Conservation (phyloP, 2,888 invertebrate genomes). For the Ennomos fuscantarius region DNA sequence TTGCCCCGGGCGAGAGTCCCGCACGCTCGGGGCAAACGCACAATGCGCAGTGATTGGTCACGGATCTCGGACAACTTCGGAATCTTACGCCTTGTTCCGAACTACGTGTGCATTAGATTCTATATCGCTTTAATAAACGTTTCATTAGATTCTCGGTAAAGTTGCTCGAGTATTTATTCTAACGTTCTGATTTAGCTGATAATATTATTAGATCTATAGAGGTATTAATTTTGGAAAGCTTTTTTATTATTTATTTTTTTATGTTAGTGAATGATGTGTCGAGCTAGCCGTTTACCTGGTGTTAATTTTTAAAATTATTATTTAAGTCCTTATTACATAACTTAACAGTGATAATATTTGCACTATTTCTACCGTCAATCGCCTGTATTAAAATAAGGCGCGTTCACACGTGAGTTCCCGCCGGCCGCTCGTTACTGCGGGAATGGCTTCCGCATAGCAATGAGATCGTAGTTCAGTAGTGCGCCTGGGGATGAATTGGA, state of each 20-base stretch:
- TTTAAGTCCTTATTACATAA: background rate
- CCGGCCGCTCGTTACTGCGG: slow-evolving; percentile 36
- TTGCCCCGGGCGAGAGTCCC: slow-evolving; percentile 28
- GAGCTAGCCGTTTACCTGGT: no score
- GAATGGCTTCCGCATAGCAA: slow-evolving; percentile 32
- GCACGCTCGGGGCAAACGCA: slow-evolving; percentile 40
- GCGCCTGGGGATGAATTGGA: slow-evolving; percentile 3
- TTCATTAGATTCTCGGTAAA: slow-evolving; percentile 21
- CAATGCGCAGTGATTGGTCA: slow-evolving; percentile 75
- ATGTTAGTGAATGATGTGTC: no score
- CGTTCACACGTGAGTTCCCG: slow-evolving; percentile 33
- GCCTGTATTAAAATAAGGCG: slow-evolving; percentile 10
- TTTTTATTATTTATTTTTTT: no score
- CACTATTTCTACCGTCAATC: no score
- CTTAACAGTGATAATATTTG: no score
- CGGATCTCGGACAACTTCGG: slow-evolving; percentile 50
- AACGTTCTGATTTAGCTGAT: slow-evolving; percentile 4
- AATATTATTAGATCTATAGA: background rate
- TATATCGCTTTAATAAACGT: slow-evolving; percentile 25
- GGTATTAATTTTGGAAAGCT: no score
- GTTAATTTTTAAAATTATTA: background rate
- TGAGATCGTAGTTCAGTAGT: slow-evolving; percentile 24
- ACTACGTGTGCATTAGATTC: slow-evolving; percentile 27
- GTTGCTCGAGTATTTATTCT: slow-evolving; percentile 7
- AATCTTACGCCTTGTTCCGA: slow-evolving; percentile 33